phyloP scores from a whole-genome alignment of 2,113 vertebrate species.

The Acrocephalus arundinaceus region DNA sequence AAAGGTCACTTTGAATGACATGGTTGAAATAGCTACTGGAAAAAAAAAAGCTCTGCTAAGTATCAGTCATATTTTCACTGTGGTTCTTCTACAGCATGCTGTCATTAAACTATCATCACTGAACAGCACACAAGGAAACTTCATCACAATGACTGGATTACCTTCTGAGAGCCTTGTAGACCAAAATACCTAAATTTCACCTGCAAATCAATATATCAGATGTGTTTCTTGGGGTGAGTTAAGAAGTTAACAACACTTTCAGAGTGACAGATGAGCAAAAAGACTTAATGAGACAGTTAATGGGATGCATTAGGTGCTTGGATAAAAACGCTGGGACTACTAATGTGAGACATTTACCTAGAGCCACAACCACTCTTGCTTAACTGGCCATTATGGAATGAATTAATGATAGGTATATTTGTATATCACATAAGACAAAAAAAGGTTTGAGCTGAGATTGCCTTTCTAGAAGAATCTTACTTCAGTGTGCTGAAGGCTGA shows the following conservation, averaged over 20 bases:
- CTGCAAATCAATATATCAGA: neutral
- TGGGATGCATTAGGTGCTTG: neutral
- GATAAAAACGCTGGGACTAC: neutral
- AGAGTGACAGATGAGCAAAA: neutral
- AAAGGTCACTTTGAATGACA: neutral
- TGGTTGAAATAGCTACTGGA: neutral
- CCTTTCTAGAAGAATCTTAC: neutral
- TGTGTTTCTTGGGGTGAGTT: neutral
- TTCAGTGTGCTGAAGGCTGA: neutral
- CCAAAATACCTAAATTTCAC: neutral
- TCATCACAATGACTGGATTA: neutral
- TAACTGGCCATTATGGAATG: neutral
- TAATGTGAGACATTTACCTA: neutral
- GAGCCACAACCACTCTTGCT: neutral
- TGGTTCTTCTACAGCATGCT: neutral
- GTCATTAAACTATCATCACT: neutral
- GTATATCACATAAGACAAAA: neutral
- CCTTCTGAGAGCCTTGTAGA: neutral
- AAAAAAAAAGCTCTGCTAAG: neutral
- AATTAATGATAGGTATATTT: neutral
- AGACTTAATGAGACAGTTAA: neutral
- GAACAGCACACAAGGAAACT: neutral
- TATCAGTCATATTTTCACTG: neutral
- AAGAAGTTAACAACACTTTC: neutral
- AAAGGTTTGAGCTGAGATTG: neutral